Percentiles rank a stretch among this genome's conserved stretches.
These are phyloP conservation scores for Lycocerus yunnanus DNA, from an alignment of 2,888 invertebrate species.

Conservation along the genomic window DNA sequence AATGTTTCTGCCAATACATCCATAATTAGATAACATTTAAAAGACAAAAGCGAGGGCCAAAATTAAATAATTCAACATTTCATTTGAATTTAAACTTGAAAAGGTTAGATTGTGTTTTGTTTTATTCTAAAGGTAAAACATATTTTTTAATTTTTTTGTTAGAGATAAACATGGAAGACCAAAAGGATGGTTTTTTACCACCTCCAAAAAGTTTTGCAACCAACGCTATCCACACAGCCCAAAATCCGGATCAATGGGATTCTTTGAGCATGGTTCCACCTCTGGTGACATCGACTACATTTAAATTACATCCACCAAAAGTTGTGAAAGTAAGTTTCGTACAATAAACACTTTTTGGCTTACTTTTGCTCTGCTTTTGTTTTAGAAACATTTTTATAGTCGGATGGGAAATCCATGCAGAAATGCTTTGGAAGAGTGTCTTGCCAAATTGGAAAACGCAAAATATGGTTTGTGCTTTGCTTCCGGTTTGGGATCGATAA, in stretches of 20 bases:
- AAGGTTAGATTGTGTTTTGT: too few species aligned
- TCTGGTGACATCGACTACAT: slow-evolving; percentile 89
- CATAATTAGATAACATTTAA: too few species aligned
- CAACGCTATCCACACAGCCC: slow-evolving; percentile 88
- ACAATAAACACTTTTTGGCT: not conserved
- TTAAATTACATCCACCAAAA: slow-evolving; percentile 76
- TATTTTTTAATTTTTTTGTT: too few species aligned
- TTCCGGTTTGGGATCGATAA: slow-evolving; percentile 84
- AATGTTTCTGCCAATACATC: too few species aligned
- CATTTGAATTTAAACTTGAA: too few species aligned
- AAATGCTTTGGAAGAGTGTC: slow-evolving; percentile 78
- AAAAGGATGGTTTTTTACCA: slow-evolving; percentile 58
- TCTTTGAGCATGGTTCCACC: slow-evolving; percentile 87
- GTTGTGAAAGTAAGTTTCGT: not conserved
- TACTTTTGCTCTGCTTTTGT: slow-evolving; percentile 33
- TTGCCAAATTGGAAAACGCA: slow-evolving; percentile 85
- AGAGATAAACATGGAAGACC: not conserved
- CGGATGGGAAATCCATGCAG: slow-evolving; percentile 91
- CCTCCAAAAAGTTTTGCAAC: slow-evolving; percentile 80
- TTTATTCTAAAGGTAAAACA: too few species aligned
- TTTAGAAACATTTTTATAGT: slow-evolving; percentile 82
- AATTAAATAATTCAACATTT: too few species aligned
- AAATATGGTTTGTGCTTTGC: slow-evolving; percentile 79
- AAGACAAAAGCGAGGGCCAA: too few species aligned
- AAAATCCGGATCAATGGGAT: slow-evolving; percentile 89